A percentile compares a stretch with the other conserved stretches of the same genome.
These are phyloP conservation scores for Chelidonichthys spinosus DNA, from an alignment of 2,797 vertebrate species.

Conservation along the genomic window DNA sequence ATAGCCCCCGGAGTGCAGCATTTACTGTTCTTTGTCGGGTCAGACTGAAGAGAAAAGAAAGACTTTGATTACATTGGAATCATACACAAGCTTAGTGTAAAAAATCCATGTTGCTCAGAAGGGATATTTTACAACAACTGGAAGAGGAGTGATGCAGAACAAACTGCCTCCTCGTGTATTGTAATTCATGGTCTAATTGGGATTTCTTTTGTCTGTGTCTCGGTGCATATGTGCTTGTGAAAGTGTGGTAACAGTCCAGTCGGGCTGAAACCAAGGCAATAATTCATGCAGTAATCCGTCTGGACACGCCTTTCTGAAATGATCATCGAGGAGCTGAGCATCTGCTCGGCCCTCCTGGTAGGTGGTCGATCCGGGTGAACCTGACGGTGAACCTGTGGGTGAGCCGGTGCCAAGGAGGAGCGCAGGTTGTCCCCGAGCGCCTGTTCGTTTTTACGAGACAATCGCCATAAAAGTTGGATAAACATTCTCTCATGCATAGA, in stretches of 20 bases:
- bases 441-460: constrained; percentile 68
- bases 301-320: constrained; percentile 45
- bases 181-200: constrained; percentile 67
- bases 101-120: constrained; percentile 49
- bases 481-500: constrained; percentile 64
- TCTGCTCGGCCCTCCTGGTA: constrained; percentile 57
- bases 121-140: constrained; percentile 55
- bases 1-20: constrained; percentile 27
- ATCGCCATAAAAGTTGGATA: constrained; percentile 67
- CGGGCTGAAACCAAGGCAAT: constrained; percentile 30
- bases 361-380: constrained; percentile 72
- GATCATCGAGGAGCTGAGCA: constrained; percentile 52
- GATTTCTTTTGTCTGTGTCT: constrained; percentile 22
- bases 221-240: constrained; percentile 25
- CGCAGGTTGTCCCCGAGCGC: constrained; percentile 40
- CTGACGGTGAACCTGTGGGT: constrained; percentile 13
- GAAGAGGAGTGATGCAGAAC: constrained; percentile 57
- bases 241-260: constrained; percentile 20
- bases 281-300: constrained; percentile 61
- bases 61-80: constrained; percentile 35
- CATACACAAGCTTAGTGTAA: constrained; percentile 27
- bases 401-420: constrained; percentile 37
- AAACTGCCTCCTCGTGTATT: constrained; percentile 60
- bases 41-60: constrained; percentile 22
- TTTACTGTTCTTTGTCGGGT: constrained; percentile 20